These are phyloP conservation scores for Aethes cnicana DNA, from an alignment of 2,888 invertebrate genomes.

Conservation along the genomic window DNA sequence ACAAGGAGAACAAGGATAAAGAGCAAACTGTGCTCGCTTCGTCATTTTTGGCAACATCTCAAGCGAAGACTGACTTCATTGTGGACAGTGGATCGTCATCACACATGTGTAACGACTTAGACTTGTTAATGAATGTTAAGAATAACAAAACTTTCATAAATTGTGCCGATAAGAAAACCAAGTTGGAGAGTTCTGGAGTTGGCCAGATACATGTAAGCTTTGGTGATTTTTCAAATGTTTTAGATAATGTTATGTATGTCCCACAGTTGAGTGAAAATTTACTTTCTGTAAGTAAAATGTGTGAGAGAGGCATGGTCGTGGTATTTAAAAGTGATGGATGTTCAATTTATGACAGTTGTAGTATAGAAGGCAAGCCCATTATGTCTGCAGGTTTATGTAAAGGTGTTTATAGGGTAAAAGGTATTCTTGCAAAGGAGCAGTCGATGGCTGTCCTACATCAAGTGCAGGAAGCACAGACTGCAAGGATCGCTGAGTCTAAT, in stretches of 20 bases:
- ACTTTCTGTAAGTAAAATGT: slow-evolving; percentile 10
- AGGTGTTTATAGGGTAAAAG: neutral
- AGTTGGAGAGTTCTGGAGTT: slow-evolving; percentile 3
- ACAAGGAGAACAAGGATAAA: neutral
- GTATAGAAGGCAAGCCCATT: neutral
- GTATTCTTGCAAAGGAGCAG: slow-evolving; percentile 11
- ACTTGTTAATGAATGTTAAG: neutral
- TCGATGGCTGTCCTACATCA: slow-evolving; percentile 9
- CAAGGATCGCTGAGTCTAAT: slow-evolving; percentile 5
- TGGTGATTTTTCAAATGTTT: neutral
- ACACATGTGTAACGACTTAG: neutral
- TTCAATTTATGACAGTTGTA: neutral
- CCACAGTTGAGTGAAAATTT: slow-evolving; percentile 8
- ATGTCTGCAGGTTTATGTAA: slow-evolving; percentile 3
- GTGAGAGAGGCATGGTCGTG: slow-evolving; percentile 7
- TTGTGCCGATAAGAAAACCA: slow-evolving; percentile 5
- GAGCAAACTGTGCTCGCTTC: slow-evolving; percentile 1
- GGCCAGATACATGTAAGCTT: slow-evolving; percentile 3
- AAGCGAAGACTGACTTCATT: neutral
- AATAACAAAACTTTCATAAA: neutral
- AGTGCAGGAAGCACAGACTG: slow-evolving; percentile 14
- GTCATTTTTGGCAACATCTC: neutral
- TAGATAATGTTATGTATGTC: slow-evolving; percentile 9
- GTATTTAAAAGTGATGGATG: slow-evolving; percentile 6
- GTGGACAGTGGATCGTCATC: slow-evolving; percentile 5